A percentile compares a stretch with the other conserved stretches of the same genome.
Evolutionary conservation across 1,140 invertebrate genomes (phyloP).

Genomic region (Nasonia giraulti): DNA sequence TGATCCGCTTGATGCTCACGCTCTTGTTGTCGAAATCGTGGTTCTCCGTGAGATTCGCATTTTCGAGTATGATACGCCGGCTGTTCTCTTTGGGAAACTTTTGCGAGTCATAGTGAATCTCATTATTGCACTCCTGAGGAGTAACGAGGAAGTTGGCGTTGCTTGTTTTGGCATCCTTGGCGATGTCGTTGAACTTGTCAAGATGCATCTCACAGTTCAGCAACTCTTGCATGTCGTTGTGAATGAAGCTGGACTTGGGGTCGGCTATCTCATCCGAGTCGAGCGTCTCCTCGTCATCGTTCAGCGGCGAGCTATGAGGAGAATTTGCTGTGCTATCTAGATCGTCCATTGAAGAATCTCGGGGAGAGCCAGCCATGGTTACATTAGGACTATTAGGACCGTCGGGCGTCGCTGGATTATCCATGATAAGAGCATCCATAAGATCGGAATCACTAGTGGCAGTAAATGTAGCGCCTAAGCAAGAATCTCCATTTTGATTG

Average conservation of each 20-base stretch:
- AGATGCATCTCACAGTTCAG: constrained; percentile 53
- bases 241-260: constrained; percentile 66
- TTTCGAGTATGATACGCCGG: constrained; percentile 68
- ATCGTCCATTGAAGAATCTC: constrained; percentile 65
- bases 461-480: constrained; percentile 59
- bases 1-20: constrained; percentile 72
- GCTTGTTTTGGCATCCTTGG: constrained; percentile 80
- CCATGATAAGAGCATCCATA: constrained; percentile 61
- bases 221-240: constrained; percentile 64
- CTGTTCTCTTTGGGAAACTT: constrained; percentile 77
- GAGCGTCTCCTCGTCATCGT: constrained; percentile 66
- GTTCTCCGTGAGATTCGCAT: constrained; percentile 71
- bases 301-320: constrained; percentile 62
- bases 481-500: constrained; percentile 61
- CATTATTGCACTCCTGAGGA: constrained; percentile 75
- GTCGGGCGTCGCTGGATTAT: constrained; percentile 63
- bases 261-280: constrained; percentile 67
- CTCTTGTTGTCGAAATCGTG: constrained; percentile 73
- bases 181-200: constrained; percentile 73
- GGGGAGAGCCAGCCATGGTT: constrained; percentile 69
- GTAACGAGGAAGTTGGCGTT: constrained; percentile 79
- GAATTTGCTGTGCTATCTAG: constrained; percentile 69
- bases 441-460: constrained; percentile 61
- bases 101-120: constrained; percentile 78
- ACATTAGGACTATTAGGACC: constrained; percentile 68